Base-by-base conservation (phyloP, 2,113 vertebrate species). In the Oxyruncus cristatus region DNA sequence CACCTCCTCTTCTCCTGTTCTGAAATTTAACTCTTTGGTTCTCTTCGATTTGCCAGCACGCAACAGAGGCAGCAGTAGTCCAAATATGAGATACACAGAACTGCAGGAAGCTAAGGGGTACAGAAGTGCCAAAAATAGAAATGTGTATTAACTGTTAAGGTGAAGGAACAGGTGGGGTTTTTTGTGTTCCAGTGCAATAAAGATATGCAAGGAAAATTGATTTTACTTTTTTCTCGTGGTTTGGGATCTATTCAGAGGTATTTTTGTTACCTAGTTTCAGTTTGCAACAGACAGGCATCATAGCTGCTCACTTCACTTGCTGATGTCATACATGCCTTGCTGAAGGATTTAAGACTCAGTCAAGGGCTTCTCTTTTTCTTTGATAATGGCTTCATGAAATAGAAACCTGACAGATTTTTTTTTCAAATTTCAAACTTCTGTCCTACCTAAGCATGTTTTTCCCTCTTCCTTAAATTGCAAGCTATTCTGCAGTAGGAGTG, bases 1-100 rank as follows among this genome's bases (percentile, higher is more conserved):
- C 97, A 97, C 96, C 97, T 98, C 97, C 95, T 70, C 96, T 96
- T 95, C 94, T 85, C 53, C 92, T 93, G 93, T 93, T 88, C 52
- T 89, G 95, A 96, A 95, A 97, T 95, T 96, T 91, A 97, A 94
- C 93, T 96, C 95, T 95, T 97, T 82, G 94, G 94, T 97, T 94
- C 96, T 96, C 92, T 95, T 39, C 6, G 37, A 33, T 92, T 94
- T 94, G 79, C 91, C 87, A 85, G 93, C 73, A 22, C 67, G 94
- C 88, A 94, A 88, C 70, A 85, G 88, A 84, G 80, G 83, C 88
- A 81, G 85, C 87, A 93, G 89, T 70, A 92, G 84, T 41, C 87
- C 77, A 44, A 82, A 85, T 55, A 39, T 1, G 63, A 96, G 89
- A 85, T 16, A 89, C 65, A 72, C 79, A 58, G 95, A 90, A 92